Base-by-base conservation (phyloP, 2,113 vertebrate species). In the Muscicapa adusta region DNA sequence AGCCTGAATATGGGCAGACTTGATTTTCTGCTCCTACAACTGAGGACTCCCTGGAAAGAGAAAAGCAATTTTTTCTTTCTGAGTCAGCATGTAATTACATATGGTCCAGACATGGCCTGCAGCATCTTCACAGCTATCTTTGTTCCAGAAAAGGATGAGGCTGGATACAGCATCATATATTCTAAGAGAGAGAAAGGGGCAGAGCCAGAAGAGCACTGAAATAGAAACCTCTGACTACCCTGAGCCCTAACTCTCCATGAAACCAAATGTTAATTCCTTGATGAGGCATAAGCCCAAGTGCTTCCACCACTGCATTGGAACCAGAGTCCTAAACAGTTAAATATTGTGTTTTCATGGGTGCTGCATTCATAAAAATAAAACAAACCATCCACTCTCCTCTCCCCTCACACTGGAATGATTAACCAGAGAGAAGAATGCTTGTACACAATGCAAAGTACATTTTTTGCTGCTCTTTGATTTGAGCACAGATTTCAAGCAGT, bases 41-140 rank as follows among this genome's bases (percentile, higher is more conserved):
- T 3, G 68, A 92, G 65, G 50, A 63, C 66, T 94, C 47, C 14
- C 40, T 77, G 42, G 36, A 63, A 89, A 28, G n/a, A 86, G 23
- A 86, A 93, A 68, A 18, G 8, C 9, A 61, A 65, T 56, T 12
- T 66, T 90, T 90, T 71, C 65, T 75, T 77, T 84, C 56, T 36
- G 85, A 93, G 57, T 75, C 45, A 45, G 34, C 34, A 50, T 36
- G 20, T 92, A 97, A 94, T 89, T 95, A 75, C 43, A 84, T 34
- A 48, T 3, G 34, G 68, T 45, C 28, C 80, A 85, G 57, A 65
- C 58, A 65, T 0, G 6, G 57, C 24, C 73, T 85, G 48, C 5
- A 84, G 45, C 57, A 85, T 87, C 73, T 72, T 61, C 48, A 74
- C 18, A 36, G 53, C 57, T 95, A 81, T 85, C 89, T 92, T 93